Evolutionary conservation across 2,888 invertebrate species (phyloP).

Genomic region (Augiades crinisus): DNA sequence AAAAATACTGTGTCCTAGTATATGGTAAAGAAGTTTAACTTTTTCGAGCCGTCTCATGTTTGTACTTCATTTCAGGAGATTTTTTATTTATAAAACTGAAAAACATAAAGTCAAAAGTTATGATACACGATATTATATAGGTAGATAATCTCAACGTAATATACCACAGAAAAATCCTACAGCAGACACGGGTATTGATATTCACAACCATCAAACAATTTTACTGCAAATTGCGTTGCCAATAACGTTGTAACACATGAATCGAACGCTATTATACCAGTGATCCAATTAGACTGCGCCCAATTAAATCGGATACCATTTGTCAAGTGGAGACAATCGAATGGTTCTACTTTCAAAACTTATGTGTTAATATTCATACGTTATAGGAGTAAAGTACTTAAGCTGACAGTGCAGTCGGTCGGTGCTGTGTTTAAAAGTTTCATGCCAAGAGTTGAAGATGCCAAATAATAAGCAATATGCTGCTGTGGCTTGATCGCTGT

Average conservation of each 20-base stretch:
- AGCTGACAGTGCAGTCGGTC: conserved; percentile 61
- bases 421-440: conserved; percentile 53
- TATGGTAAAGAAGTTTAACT: no score
- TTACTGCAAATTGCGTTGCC: conserved; percentile 24
- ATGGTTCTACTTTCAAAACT: conserved; percentile 47
- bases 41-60: no score
- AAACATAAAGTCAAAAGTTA: no score
- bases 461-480: conserved; percentile 78
- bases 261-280: conserved; percentile 16
- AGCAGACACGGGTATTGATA: neutral
- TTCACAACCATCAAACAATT: conserved; percentile 19
- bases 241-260: conserved; percentile 16
- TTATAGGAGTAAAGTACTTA: conserved; percentile 64
- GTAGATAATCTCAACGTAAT: no score
- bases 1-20: no score
- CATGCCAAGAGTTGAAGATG: conserved; percentile 77
- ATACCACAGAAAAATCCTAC: no score
- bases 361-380: conserved; percentile 66
- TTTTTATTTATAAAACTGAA: no score
- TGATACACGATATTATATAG: no score
- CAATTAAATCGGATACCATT: conserved; percentile 39
- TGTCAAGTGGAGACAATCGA: conserved; percentile 40
- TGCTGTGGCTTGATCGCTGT: conserved; percentile 47
- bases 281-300: conserved; percentile 16
- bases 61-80: no score